phyloP scores from a whole-genome alignment of 2,888 invertebrate species.

The Melanargia galathea region DNA sequence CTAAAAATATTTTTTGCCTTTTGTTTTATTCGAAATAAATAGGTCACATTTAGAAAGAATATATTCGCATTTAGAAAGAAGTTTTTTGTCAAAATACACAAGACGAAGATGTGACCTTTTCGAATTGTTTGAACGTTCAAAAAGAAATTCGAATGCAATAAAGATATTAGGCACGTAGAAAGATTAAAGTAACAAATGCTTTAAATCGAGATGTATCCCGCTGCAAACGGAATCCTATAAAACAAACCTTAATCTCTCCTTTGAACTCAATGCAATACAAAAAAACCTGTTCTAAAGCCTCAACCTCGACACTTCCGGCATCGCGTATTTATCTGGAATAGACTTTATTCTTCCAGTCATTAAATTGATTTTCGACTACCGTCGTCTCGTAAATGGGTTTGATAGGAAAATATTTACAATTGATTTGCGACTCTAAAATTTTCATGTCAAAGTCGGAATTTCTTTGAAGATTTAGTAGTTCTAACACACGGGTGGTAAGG shows the following conservation, averaged over 20 bases:
- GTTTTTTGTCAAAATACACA: not conserved
- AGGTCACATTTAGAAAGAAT: too few relatives aligned
- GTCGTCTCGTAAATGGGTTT: constrained; percentile 1
- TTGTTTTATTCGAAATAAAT: too few relatives aligned
- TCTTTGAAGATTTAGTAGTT: constrained; percentile 9
- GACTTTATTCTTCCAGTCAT: constrained; percentile 34
- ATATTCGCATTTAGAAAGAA: too few relatives aligned
- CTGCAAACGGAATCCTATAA: constrained; percentile 50
- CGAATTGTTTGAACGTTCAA: too few relatives aligned
- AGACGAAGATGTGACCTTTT: too few relatives aligned
- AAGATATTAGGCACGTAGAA: constrained; percentile 37
- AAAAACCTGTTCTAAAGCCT: constrained; percentile 44
- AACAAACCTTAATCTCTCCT: constrained; percentile 52
- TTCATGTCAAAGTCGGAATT: constrained; percentile 40
- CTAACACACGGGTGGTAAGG: constrained; percentile 59
- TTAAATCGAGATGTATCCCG: constrained; percentile 42
- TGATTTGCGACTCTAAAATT: constrained; percentile 33
- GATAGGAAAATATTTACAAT: constrained; percentile 28
- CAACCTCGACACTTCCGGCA: constrained; percentile 36
- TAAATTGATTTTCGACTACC: constrained; percentile 37
- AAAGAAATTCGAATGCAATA: constrained; percentile 34
- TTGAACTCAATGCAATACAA: constrained; percentile 49
- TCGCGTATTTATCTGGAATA: constrained; percentile 34
- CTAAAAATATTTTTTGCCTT: too few relatives aligned
- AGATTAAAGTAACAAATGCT: constrained; percentile 42